Conservation (phyloP, 1,140 invertebrate species). For the Drosophila carrolli region DNA sequence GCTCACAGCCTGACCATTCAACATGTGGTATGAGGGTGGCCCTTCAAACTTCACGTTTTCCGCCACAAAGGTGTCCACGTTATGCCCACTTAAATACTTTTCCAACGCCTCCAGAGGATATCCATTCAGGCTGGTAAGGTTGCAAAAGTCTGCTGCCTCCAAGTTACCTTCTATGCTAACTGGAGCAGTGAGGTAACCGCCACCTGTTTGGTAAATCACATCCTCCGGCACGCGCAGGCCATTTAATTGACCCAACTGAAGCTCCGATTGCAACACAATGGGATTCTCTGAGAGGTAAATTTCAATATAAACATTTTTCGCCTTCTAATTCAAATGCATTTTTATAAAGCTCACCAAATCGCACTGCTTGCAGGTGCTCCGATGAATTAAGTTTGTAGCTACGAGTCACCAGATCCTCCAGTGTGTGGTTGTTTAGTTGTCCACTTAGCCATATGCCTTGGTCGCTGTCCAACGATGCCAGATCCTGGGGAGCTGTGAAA, state of each 20-base stretch:
- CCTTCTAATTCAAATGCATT: neutral
- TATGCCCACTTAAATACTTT: constrained; percentile 25
- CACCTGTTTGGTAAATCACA: constrained; percentile 43
- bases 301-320: too few species aligned
- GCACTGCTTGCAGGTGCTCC: constrained; percentile 68
- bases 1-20: constrained; percentile 57
- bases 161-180: constrained; percentile 41
- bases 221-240: constrained; percentile 66
- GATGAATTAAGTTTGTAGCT: constrained; percentile 84
- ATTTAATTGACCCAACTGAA: constrained; percentile 58
- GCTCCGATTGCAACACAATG: constrained; percentile 55
- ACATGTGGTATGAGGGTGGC: constrained; percentile 40
- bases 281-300: constrained; percentile 62
- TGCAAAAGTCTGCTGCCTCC: constrained; percentile 27
- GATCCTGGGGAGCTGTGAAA: constrained; percentile 65
- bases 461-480: constrained; percentile 61
- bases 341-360: constrained; percentile 76
- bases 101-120: constrained; percentile 33
- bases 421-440: constrained; percentile 78
- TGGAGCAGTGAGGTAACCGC: constrained; percentile 18
- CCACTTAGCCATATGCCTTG: constrained; percentile 63
- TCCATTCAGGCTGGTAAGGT: constrained; percentile 48
- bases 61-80: constrained; percentile 42
- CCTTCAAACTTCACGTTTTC: constrained; percentile 52
- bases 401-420: constrained; percentile 71